Base-by-base conservation (phyloP, 2,888 invertebrate genomes). In the Amblyteles armatorius region DNA sequence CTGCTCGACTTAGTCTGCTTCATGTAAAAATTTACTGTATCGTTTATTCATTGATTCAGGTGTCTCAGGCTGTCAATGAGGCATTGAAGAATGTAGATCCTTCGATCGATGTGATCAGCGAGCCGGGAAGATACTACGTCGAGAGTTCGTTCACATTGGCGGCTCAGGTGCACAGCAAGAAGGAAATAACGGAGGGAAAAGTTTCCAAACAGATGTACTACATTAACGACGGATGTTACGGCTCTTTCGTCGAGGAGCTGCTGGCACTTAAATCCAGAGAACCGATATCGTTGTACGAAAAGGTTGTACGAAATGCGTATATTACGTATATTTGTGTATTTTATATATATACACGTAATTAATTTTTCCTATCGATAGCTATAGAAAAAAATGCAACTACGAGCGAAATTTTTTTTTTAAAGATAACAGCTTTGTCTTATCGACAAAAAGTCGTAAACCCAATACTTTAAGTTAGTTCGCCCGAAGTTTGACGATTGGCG, bases 51-150 rank as follows among this genome's bases (percentile, higher is more conserved):
- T 74, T 55, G 26, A 74, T 67, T 85, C 26, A 57, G 93, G 93
- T 82, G 91, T 22, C 95, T 5, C 88, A 89, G 33, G 92, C 94
- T 2, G 94, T 96, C 76, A 95, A 95, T 88, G 91, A 93, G 11
- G 94, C 95, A 4, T 90, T 96, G 72, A 94, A 95, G 76, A 93
- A 94, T 79, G 63, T 93, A 0, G 93, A 94, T 84, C 82, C 89
- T 16, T 88, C 88, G 1, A 91, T 94, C 19, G 84, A 89, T 79
- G 86, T 96, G 65, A 96, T 96, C 87, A 93, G 94, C 52, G 96
- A 96, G 90, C 96, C 96, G 0, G 96, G 96, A 19, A 94, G 95
- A 77, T 96, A 95, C 92, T 96, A 95, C 88, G 96, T 95, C 0
- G 94, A 95, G 7, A 95, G 95, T 0, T 95, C 96, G 0, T 95